phyloP scores from a whole-genome alignment of 2,113 vertebrate species.

The Cochlearius cochlearius region DNA sequence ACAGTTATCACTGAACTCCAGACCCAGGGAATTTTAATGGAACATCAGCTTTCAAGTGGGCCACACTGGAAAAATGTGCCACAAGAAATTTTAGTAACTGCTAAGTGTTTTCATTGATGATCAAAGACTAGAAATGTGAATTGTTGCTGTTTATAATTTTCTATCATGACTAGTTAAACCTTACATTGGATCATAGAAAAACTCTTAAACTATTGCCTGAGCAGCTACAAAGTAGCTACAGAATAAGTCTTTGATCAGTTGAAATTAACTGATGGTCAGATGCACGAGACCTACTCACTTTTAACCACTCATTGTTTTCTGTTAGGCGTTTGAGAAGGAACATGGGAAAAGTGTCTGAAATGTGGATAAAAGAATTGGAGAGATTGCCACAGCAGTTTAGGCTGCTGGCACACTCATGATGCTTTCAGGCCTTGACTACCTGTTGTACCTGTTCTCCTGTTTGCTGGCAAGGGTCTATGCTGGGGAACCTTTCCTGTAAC shows the following conservation, averaged over 20 bases:
- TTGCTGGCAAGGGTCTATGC: neutral
- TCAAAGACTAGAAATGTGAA: neutral
- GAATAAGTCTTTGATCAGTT: neutral
- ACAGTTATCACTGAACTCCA: neutral
- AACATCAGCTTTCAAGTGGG: neutral
- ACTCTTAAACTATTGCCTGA: neutral
- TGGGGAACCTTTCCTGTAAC: neutral
- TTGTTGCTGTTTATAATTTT: neutral
- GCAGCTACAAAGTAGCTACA: neutral
- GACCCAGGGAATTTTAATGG: neutral
- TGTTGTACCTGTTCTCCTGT: neutral
- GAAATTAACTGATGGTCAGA: neutral
- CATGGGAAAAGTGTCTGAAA: neutral
- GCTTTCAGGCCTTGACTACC: neutral
- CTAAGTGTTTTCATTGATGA: neutral
- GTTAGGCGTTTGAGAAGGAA: neutral
- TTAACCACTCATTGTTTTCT: neutral
- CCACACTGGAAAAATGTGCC: neutral
- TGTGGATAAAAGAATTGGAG: neutral
- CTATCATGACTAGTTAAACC: neutral
- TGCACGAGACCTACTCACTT: neutral
- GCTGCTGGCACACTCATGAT: neutral
- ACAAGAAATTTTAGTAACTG: neutral
- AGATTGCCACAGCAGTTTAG: neutral
- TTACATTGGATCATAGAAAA: neutral